Conservation (phyloP, 2,888 invertebrate genomes). For the Byasa hedistus region DNA sequence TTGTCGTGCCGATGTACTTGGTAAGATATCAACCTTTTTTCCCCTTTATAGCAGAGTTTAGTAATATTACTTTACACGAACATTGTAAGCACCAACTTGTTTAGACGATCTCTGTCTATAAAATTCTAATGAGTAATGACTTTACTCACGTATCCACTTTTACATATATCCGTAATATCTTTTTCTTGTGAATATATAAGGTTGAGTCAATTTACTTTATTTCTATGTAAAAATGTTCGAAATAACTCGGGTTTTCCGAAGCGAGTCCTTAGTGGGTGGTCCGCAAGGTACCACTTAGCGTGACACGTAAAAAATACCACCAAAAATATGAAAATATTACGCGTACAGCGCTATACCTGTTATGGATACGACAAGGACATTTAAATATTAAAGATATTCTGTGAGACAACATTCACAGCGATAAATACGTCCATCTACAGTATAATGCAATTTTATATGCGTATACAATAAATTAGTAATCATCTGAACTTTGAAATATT, state of each 20-base stretch:
- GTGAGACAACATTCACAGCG: too few species aligned
- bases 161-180: not conserved
- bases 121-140: too few species aligned
- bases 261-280: constrained; percentile 63
- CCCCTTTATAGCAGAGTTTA: too few species aligned
- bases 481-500: too few species aligned
- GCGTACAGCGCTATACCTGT: constrained; percentile 47
- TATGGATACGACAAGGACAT: constrained; percentile 47
- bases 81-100: too few species aligned
- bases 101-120: too few species aligned
- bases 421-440: not conserved
- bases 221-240: not conserved
- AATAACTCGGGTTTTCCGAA: constrained; percentile 37
- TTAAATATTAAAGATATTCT: not conserved
- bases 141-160: too few species aligned
- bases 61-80: too few species aligned
- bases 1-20: too few species aligned
- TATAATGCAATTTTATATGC: too few species aligned
- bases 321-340: constrained; percentile 77
- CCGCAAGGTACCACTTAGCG: constrained; percentile 72
- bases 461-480: too few species aligned
- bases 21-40: too few species aligned
- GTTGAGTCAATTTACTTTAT: not conserved
- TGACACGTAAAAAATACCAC: constrained; percentile 71
- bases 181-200: not conserved